These are phyloP conservation scores for Chrysolina americana DNA, from an alignment of 2,888 invertebrate species.

Conservation along the genomic window DNA sequence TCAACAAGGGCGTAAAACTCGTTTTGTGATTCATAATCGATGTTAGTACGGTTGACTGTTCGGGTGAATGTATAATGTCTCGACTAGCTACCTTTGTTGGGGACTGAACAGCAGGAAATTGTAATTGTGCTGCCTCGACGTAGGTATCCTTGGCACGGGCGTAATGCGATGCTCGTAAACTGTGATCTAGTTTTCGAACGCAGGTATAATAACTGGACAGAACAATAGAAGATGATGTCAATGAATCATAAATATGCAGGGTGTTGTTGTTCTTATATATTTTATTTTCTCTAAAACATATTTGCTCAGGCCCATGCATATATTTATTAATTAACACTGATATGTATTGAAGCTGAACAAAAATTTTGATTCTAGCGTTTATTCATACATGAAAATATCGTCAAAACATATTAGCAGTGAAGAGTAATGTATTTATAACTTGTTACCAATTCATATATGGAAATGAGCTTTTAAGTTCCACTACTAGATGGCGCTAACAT, in stretches of 20 bases:
- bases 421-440: too few species aligned
- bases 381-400: too few species aligned
- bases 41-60: constrained; percentile 5
- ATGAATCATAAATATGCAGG: not conserved
- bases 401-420: too few species aligned
- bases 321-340: too few species aligned
- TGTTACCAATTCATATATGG: too few species aligned
- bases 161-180: not conserved
- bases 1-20: constrained; percentile 25
- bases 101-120: constrained; percentile 10
- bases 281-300: too few species aligned
- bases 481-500: too few species aligned
- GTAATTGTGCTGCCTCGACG: not conserved
- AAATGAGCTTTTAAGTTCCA: too few species aligned
- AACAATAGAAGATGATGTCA: not conserved
- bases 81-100: constrained; percentile 20
- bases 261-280: too few species aligned
- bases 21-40: constrained; percentile 27
- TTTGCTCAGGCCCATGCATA: too few species aligned
- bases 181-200: not conserved
- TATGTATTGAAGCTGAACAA: too few species aligned
- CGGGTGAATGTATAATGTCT: not conserved
- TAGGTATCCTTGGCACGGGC: not conserved
- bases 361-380: too few species aligned
- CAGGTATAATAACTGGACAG: not conserved